Conservation (phyloP, 2,888 invertebrate species). For the Biston stratarius region DNA sequence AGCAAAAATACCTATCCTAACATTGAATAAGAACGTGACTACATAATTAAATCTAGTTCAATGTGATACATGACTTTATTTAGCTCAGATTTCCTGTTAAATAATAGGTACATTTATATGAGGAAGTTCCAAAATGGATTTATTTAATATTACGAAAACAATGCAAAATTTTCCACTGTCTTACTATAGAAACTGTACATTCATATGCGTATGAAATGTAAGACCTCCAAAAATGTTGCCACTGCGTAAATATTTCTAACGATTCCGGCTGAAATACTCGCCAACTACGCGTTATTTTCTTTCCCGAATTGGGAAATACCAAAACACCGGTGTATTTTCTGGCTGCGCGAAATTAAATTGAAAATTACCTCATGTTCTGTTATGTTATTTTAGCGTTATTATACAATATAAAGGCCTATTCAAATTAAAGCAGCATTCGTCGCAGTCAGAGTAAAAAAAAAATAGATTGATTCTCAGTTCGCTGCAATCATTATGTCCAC, state of each 20-base stretch:
- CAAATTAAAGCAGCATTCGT: background rate
- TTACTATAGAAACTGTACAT: background rate
- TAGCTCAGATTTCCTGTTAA: too few relatives aligned
- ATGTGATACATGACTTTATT: too few relatives aligned
- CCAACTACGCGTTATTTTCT: conserved; percentile 41
- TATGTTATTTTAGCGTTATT: conserved; percentile 54
- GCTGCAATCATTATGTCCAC: too few relatives aligned
- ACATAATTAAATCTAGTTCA: too few relatives aligned
- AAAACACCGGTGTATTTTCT: conserved; percentile 43
- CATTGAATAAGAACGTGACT: too few relatives aligned
- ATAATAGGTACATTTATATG: too few relatives aligned
- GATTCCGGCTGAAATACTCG: conserved; percentile 30
- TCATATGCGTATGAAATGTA: conserved; percentile 10
- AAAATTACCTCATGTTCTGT: conserved; percentile 52
- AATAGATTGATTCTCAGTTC: background rate
- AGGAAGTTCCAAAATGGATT: too few relatives aligned
- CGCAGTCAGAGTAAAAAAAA: background rate
- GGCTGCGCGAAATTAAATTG: conserved; percentile 50
- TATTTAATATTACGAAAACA: too few relatives aligned
- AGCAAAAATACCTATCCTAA: too few relatives aligned
- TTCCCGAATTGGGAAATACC: conserved; percentile 34
- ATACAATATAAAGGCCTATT: conserved; percentile 43
- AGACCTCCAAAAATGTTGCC: conserved; percentile 25
- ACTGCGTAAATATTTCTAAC: conserved; percentile 24
- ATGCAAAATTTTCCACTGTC: too few relatives aligned